Evolutionary conservation across 2,888 invertebrate genomes (phyloP).

Genomic region (Lochmaea capreae): DNA sequence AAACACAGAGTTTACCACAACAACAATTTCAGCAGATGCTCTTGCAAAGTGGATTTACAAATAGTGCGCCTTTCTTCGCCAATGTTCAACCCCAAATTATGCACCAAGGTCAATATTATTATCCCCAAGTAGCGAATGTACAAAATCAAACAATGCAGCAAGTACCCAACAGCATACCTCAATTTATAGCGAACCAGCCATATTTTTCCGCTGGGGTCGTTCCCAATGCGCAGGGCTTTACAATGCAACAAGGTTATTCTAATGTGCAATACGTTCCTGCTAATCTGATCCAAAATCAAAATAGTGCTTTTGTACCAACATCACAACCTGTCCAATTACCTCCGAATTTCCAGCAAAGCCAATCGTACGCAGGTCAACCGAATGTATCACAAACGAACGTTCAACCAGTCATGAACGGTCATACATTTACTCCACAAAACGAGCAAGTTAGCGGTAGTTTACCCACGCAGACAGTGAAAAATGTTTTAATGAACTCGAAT

Average conservation of each 20-base stretch:
- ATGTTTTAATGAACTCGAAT: conserved; percentile 56
- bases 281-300: conserved; percentile 60
- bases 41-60: conserved; percentile 61
- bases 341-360: conserved; percentile 62
- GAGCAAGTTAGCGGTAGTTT: conserved; percentile 55
- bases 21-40: conserved; percentile 66
- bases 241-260: conserved; percentile 56
- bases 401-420: conserved; percentile 61
- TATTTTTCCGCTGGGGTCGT: conserved; percentile 59
- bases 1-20: conserved; percentile 66
- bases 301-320: conserved; percentile 63
- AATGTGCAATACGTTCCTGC: conserved; percentile 64
- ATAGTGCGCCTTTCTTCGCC: conserved; percentile 56
- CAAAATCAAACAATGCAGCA: conserved; percentile 61
- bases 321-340: conserved; percentile 59
- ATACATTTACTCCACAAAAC: conserved; percentile 55
- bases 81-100: conserved; percentile 61
- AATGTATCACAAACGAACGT: conserved; percentile 55
- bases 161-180: conserved; percentile 58
- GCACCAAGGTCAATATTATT: conserved; percentile 38
- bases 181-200: conserved; percentile 59
- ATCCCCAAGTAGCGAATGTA: conserved; percentile 54
- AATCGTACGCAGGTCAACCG: conserved; percentile 61
- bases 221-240: conserved; percentile 54
- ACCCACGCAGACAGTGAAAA: conserved; percentile 61